These are phyloP conservation scores for Opisthograptis luteolata DNA, from an alignment of 2,888 invertebrate species.

Conservation along the genomic window DNA sequence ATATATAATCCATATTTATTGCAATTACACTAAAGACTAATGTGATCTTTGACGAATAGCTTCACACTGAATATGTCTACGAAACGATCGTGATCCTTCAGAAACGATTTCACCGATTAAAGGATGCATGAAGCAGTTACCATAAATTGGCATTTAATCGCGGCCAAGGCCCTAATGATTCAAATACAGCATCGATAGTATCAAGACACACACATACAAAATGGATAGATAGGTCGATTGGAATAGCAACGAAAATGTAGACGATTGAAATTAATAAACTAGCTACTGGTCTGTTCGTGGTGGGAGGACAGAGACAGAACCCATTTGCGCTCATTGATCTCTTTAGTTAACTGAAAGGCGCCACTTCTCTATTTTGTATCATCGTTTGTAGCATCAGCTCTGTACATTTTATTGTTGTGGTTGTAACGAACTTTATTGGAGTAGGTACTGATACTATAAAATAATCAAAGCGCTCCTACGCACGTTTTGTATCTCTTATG, in stretches of 20 bases:
- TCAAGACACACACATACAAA: conserved; percentile 13
- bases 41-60: conserved; percentile 14
- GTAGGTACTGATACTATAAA: no score
- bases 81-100: conserved; percentile 7
- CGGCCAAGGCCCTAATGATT: conserved; percentile 22
- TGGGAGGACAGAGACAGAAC: conserved; percentile 3
- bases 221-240: conserved; percentile 9
- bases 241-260: conserved; percentile 6
- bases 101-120: conserved; percentile 25
- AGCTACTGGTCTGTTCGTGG: not conserved
- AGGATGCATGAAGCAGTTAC: conserved; percentile 25
- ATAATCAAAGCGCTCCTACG: no score
- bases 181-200: conserved; percentile 15
- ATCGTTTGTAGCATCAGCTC: no score
- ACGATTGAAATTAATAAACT: conserved; percentile 1
- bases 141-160: conserved; percentile 27
- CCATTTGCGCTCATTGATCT: not conserved
- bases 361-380: no score
- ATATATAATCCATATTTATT: conserved; percentile 2
- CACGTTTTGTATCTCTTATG: no score
- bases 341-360: not conserved
- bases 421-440: no score
- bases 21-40: conserved; percentile 7
- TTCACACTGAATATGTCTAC: conserved; percentile 15
- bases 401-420: no score